These are phyloP conservation scores for Ictidomys tridecemlineatus DNA, from an alignment of 2,113 vertebrate species.

Conservation along the genomic window DNA sequence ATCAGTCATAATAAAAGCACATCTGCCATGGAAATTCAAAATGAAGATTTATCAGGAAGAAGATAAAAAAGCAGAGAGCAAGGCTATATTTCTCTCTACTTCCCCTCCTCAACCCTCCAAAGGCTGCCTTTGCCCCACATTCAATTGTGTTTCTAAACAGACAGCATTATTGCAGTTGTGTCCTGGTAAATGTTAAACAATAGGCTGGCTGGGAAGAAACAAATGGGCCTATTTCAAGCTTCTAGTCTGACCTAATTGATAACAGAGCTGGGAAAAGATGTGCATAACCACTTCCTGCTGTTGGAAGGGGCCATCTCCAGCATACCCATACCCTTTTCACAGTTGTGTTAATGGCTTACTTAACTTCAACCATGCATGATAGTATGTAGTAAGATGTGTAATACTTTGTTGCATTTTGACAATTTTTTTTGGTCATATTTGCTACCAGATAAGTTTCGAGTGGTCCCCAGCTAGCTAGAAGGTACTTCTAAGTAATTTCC, in stretches of 20 bases:
- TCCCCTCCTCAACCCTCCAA: not conserved
- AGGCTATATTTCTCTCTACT: not conserved
- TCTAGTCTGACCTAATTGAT: not conserved
- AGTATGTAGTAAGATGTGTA: not conserved
- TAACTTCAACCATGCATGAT: not conserved
- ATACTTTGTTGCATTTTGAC: not conserved
- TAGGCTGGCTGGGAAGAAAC: not conserved
- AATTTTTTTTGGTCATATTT: not conserved
- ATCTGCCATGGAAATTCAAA: not conserved
- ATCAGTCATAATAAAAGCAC: slow-evolving; percentile 1
- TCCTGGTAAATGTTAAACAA: not conserved
- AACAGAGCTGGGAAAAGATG: not conserved
- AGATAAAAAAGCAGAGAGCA: not conserved
- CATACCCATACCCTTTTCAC: not conserved
- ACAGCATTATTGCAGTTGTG: not conserved
- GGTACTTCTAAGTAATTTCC: not conserved
- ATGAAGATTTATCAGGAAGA: slow-evolving; percentile 45
- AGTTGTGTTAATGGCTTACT: not conserved
- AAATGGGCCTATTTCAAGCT: not conserved
- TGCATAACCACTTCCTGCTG: no score
- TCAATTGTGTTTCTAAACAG: not conserved
- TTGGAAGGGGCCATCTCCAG: not conserved
- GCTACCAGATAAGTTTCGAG: not conserved
- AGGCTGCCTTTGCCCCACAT: not conserved
- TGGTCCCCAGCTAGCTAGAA: not conserved